Percentiles rank a stretch among this genome's conserved stretches.
These are phyloP conservation scores for Echiichthys vipera DNA, from an alignment of 2,797 vertebrate species.

Conservation along the genomic window DNA sequence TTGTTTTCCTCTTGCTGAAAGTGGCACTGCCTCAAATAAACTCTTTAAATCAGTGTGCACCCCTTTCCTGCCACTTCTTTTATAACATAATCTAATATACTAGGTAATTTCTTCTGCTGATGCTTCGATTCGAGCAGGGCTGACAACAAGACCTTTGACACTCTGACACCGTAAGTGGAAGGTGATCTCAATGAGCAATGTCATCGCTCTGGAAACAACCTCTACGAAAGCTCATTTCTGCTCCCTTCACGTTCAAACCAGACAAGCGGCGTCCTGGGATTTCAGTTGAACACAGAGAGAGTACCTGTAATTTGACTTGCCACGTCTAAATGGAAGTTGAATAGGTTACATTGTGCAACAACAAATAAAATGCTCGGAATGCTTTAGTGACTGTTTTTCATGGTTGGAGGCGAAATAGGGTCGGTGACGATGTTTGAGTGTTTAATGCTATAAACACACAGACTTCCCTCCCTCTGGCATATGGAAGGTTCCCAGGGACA, in stretches of 20 bases:
- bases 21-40: constrained; percentile 10
- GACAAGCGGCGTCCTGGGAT: constrained; percentile 79
- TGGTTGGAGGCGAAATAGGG: constrained; percentile 83
- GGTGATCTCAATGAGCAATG: constrained; percentile 68
- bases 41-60: background rate
- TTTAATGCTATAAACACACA: constrained; percentile 86
- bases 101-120: constrained; percentile 26
- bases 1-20: constrained; percentile 38
- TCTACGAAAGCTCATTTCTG: constrained; percentile 45
- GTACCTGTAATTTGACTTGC: constrained; percentile 77
- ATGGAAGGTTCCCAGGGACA: constrained; percentile 81
- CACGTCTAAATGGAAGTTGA: constrained; percentile 79
- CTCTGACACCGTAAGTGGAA: constrained; percentile 67
- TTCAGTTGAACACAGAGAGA: constrained; percentile 56
- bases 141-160: constrained; percentile 70
- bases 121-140: constrained; percentile 32
- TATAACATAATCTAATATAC: constrained; percentile 31
- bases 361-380: constrained; percentile 77
- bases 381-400: constrained; percentile 75
- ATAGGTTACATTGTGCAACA: constrained; percentile 78
- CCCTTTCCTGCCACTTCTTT: background rate
- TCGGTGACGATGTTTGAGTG: constrained; percentile 78
- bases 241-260: constrained; percentile 52
- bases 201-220: constrained; percentile 63
- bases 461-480: constrained; percentile 80